Evolutionary conservation across 2,113 vertebrate species (phyloP).

Genomic region (Scopus umbretta): DNA sequence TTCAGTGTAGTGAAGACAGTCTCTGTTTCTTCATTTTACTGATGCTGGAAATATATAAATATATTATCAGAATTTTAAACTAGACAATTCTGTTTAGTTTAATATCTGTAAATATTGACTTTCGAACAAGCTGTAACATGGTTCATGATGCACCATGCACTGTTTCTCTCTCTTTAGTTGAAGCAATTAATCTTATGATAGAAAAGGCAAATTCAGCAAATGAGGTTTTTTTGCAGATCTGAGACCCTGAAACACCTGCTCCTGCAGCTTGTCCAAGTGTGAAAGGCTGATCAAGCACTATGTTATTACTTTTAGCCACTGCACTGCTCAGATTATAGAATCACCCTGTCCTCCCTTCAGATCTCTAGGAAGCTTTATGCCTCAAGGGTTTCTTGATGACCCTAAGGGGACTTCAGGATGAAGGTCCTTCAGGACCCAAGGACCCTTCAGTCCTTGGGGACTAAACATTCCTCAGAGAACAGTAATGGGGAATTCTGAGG

Average conservation of each 20-base stretch:
- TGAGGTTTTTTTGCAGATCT: neutral
- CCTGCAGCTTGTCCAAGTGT: neutral
- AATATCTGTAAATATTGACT: neutral
- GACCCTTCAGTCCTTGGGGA: neutral
- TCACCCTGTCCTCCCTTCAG: neutral
- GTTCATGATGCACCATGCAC: neutral
- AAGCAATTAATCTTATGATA: constrained; percentile 22
- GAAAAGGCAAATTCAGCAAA: constrained; percentile 41
- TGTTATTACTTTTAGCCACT: neutral
- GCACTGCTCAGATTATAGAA: neutral
- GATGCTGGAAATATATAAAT: neutral
- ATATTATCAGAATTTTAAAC: too few relatives aligned
- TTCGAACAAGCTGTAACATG: neutral
- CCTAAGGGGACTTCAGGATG: neutral
- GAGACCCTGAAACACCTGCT: constrained; percentile 37
- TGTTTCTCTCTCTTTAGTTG: neutral
- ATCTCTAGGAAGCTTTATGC: neutral
- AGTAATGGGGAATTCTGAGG: neutral
- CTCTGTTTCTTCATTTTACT: neutral
- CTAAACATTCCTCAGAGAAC: neutral
- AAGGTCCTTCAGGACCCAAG: neutral
- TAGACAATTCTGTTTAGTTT: neutral
- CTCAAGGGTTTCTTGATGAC: neutral
- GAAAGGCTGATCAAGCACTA: constrained; percentile 14
- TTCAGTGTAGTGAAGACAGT: neutral